Percentiles rank a stretch among this genome's conserved stretches.
phyloP scores from a whole-genome alignment of 1,140 invertebrate species.

The Pectinophora gossypiella region DNA sequence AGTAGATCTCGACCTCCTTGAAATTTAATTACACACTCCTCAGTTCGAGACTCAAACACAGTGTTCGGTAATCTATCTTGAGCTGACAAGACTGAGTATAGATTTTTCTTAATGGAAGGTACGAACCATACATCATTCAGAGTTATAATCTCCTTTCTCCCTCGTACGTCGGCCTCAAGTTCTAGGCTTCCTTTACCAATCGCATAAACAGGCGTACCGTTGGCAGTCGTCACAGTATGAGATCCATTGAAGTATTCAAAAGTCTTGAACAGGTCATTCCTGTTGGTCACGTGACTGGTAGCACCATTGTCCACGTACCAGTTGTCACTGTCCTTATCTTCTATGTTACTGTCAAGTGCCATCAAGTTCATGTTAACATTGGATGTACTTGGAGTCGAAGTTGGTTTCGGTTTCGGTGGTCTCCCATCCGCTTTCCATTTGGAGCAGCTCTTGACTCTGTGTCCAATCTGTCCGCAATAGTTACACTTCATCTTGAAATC shows the following conservation, averaged over 20 bases:
- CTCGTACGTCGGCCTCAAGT: not conserved
- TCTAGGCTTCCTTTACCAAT: not conserved
- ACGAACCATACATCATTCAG: conserved; percentile 13
- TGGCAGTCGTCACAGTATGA: conserved; percentile 11
- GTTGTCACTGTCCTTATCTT: not conserved
- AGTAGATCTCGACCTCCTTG: not conserved
- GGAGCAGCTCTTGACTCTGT: not conserved
- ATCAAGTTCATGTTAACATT: not conserved
- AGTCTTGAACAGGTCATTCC: not conserved
- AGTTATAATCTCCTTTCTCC: not conserved
- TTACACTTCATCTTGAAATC: not conserved
- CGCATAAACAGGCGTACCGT: conserved; percentile 4
- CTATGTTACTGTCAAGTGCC: conserved; percentile 3
- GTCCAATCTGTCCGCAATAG: not conserved
- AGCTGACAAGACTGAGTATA: conserved; percentile 13
- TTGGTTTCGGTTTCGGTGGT: not conserved
- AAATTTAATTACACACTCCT: not conserved
- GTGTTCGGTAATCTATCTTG: conserved; percentile 13
- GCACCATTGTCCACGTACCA: conserved; percentile 14
- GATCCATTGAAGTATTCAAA: conserved; percentile 4
- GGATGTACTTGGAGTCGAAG: not conserved
- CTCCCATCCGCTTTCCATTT: not conserved
- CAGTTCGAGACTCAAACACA: conserved; percentile 1
- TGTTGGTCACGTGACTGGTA: conserved; percentile 11
- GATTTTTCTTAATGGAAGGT: conserved; percentile 13